phyloP scores from a whole-genome alignment of 2,888 invertebrate species.

The Deilephila porcellus region DNA sequence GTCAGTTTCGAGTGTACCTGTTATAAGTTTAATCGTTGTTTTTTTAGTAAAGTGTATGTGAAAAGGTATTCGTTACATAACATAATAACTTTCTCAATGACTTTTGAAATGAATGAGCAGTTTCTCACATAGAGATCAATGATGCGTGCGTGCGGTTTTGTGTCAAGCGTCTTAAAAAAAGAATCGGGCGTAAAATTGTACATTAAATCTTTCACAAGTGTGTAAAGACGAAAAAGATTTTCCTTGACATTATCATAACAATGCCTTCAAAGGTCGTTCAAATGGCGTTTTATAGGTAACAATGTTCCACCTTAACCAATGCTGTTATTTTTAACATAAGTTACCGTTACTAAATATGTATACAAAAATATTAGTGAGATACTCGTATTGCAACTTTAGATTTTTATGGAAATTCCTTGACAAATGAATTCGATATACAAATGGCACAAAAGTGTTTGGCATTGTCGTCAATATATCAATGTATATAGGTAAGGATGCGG shows the following conservation, averaged over 20 bases:
- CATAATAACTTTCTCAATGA: neutral
- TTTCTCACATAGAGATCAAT: neutral
- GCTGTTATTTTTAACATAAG: neutral
- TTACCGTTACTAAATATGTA: neutral
- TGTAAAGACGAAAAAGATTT: neutral
- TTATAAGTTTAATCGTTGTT: neutral
- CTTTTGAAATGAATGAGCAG: constrained; percentile 3
- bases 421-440: neutral
- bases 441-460: neutral
- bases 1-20: neutral
- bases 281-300: neutral
- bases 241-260: constrained; percentile 65
- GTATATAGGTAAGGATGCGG: constrained; percentile 56
- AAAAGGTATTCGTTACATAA: constrained; percentile 3
- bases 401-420: too few relatives aligned
- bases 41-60: neutral
- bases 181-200: neutral
- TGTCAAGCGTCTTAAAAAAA: neutral
- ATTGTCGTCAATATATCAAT: constrained; percentile 32
- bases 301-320: neutral
- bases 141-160: neutral
- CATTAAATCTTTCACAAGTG: neutral
- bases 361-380: neutral
- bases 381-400: too few relatives aligned
- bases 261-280: constrained; percentile 33